A percentile compares a stretch with the other conserved stretches of the same genome.
phyloP scores from a whole-genome alignment of 2,113 vertebrate species.

The Spermophilus dauricus region DNA sequence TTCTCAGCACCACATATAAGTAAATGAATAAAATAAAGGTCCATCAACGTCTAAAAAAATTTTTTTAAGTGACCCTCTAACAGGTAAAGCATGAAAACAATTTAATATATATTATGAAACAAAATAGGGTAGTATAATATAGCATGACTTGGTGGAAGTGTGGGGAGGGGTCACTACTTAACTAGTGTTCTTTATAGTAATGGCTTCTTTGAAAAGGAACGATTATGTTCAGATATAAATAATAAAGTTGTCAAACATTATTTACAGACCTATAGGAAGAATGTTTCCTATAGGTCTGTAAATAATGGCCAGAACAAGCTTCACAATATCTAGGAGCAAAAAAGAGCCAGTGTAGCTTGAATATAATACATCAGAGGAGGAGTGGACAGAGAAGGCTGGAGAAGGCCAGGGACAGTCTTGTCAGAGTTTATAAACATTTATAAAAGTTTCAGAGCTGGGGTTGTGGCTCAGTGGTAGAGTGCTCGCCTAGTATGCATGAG shows the following conservation, averaged over 20 bases:
- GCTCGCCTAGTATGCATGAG: too few relatives aligned
- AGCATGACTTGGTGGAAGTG: neutral
- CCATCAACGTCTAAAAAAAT: too few relatives aligned
- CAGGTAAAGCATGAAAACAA: neutral
- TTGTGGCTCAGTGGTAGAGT: too few relatives aligned
- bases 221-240: neutral
- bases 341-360: neutral
- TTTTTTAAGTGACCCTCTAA: neutral
- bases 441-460: too few relatives aligned
- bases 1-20: too few relatives aligned
- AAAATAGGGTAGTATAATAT: neutral
- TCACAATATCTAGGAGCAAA: neutral
- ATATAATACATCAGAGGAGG: neutral
- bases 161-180: neutral
- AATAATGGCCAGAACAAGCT: neutral
- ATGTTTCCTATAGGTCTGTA: neutral
- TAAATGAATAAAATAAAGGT: too few relatives aligned
- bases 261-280: neutral
- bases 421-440: neutral
- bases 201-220: neutral
- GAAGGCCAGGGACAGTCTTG: neutral
- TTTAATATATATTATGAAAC: neutral
- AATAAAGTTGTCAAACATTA: neutral
- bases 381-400: neutral
- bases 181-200: neutral